A percentile compares a stretch with the other conserved stretches of the same genome.
These are phyloP conservation scores for Drosophila lutescens DNA, from an alignment of 2,888 invertebrate species.

Conservation along the genomic window DNA sequence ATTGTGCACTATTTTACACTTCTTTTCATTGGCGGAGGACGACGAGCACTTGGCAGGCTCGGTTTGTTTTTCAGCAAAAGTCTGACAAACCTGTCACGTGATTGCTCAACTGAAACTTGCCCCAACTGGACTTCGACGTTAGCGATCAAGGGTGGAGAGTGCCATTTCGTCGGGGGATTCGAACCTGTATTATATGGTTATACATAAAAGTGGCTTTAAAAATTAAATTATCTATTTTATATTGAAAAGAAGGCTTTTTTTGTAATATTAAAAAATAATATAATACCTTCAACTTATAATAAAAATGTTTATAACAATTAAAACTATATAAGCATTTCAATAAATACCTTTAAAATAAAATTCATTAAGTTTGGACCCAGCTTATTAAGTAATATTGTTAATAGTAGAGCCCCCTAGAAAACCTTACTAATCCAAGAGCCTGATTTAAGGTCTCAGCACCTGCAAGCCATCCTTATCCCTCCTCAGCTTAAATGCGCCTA, in stretches of 20 bases:
- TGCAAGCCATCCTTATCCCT: not conserved
- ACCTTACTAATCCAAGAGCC: too few species aligned
- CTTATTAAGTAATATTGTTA: not conserved
- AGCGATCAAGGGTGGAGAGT: conserved; percentile 2
- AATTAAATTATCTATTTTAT: too few species aligned
- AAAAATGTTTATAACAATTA: too few species aligned
- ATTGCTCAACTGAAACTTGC: conserved; percentile 69
- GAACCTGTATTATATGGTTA: too few species aligned
- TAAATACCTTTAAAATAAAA: not conserved
- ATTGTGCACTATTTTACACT: conserved; percentile 50
- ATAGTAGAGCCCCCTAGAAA: not conserved
- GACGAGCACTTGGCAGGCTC: conserved; percentile 60
- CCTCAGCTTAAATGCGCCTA: conserved; percentile 46
- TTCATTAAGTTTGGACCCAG: too few species aligned
- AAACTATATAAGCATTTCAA: not conserved
- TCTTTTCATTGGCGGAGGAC: conserved; percentile 11
- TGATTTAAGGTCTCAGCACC: conserved; percentile 40
- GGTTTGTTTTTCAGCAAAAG: conserved; percentile 68
- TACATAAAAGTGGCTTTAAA: too few species aligned
- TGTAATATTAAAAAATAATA: too few species aligned
- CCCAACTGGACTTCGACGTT: conserved; percentile 22
- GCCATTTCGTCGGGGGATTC: not conserved
- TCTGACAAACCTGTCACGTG: conserved; percentile 79
- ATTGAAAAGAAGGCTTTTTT: too few species aligned
- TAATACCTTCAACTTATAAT: too few species aligned